Conservation (phyloP, 2,797 vertebrate genomes). For the Thunnus albacares region DNA sequence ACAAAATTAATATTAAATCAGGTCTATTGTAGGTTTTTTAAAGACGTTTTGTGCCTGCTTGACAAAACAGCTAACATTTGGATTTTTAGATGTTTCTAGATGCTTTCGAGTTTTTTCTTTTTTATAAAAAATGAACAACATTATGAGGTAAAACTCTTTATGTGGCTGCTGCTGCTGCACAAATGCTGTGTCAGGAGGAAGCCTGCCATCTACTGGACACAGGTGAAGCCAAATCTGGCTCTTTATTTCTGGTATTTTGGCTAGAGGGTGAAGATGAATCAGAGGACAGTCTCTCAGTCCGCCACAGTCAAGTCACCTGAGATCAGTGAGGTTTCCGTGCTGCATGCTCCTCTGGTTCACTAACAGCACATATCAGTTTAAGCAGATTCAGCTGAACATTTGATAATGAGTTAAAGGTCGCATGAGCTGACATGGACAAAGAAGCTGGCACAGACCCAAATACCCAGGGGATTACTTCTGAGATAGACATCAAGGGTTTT, state of each 20-base stretch:
- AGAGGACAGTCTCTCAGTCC: conserved; percentile 63
- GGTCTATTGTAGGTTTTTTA: background rate
- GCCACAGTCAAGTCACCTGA: conserved; percentile 61
- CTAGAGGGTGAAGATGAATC: conserved; percentile 70
- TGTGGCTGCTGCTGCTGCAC: background rate
- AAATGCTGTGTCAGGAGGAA: conserved; percentile 60
- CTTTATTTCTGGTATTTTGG: conserved; percentile 45
- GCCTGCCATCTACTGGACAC: conserved; percentile 80
- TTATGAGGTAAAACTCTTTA: background rate
- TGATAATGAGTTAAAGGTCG: conserved; percentile 24
- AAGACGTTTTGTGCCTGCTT: background rate
- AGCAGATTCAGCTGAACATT: conserved; percentile 36
- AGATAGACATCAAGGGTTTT: conserved; percentile 38
- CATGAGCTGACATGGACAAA: conserved; percentile 41
- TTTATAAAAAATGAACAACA: background rate
- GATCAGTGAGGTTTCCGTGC: conserved; percentile 62
- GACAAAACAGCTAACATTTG: background rate
- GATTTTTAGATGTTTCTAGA: conserved; percentile 1
- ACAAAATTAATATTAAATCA: conserved; percentile 19
- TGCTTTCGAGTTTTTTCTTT: background rate
- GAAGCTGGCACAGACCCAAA: conserved; percentile 32
- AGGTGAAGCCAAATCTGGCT: conserved; percentile 1
- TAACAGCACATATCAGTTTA: conserved; percentile 48
- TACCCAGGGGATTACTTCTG: conserved; percentile 33
- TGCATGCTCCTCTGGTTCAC: conserved; percentile 39